Base-by-base conservation (phyloP, 2,888 invertebrate species). In the Alsophila aescularia region DNA sequence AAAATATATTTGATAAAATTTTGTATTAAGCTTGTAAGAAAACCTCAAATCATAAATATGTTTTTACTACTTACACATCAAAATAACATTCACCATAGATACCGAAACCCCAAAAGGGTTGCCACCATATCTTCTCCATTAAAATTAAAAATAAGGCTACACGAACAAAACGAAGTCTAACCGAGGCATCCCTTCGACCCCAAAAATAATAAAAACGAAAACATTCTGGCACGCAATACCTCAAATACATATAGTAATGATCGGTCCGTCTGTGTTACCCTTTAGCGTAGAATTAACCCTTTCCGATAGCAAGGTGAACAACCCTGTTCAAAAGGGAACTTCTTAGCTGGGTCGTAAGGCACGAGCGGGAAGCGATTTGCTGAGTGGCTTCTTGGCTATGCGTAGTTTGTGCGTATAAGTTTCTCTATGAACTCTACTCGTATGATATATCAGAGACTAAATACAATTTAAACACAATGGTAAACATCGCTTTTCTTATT, bases 301-400 rank as follows among this genome's bases (percentile, higher is more conserved):
- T 56, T 87, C 87, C 82, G 82, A 81, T 83, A 78, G 14, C 74
- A 83, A 90, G 90, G 90, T 90, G 90, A 90, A 90, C 88, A 89
- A 90, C 89, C 90, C 86, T 76, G 78, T 75, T 81, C 74, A 80
- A 84, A 85, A 83, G 79, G 83, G 80, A 82, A 84, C 81, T 83
- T 74, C 81, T 77, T 77, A 67, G 66, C 56, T 59, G 45, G 42
- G 57, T 56, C 41, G 51, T 60, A 66, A 74, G 75, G 63, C 41
- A 74, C 21, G 48, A 61, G 67, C 64, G 55, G 48, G 9, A 0
- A 56, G 79, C 83, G 82, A 62, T 66, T 70, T 58, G 5, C n/a
- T n/a, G 82, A 24, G 24, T 24, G 1, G 24, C 24, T 24, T 24
- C 1, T 24, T 24, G 3, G 24, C 5, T 5, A 2, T 24, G 1